Conservation (phyloP, 2,797 vertebrate genomes). For the Acridotheres tristis region DNA sequence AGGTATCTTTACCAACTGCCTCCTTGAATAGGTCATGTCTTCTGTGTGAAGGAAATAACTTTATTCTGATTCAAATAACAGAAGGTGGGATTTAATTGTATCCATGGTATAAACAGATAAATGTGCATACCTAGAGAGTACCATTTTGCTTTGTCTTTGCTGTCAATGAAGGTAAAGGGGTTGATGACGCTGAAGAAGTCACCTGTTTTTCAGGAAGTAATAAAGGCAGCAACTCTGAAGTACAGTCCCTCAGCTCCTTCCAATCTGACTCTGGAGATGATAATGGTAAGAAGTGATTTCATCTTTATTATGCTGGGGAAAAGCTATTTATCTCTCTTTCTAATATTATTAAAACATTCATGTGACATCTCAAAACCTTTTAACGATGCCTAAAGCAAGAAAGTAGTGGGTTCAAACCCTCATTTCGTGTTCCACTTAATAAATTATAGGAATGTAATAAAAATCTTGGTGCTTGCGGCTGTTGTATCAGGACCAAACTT, state of each 20-base stretch:
- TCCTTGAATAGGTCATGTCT: conserved; percentile 32
- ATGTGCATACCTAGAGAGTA: background rate
- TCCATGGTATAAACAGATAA: background rate
- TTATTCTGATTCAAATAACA: conserved; percentile 16
- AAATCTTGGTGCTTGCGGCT: background rate
- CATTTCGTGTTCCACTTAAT: background rate
- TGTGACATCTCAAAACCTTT: background rate
- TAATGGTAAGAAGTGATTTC: conserved; percentile 86
- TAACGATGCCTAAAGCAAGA: background rate
- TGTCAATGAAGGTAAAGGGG: conserved; percentile 84
- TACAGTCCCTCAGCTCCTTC: conserved; percentile 95
- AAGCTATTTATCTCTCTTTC: background rate
- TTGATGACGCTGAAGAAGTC: conserved; percentile 89
- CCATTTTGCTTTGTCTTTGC: conserved; percentile 68
- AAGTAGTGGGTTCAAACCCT: background rate
- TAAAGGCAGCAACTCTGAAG: conserved; percentile 95
- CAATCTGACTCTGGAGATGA: conserved; percentile 96
- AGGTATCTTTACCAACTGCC: conserved; percentile 34
- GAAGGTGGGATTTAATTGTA: background rate
- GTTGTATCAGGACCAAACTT: background rate
- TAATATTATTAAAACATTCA: background rate
- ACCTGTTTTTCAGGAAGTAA: conserved; percentile 93
- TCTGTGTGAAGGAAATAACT: conserved; percentile 19
- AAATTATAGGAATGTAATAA: background rate
- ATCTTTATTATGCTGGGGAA: background rate